phyloP scores from a whole-genome alignment of 1,140 invertebrate genomes.

The Zaprionus nigranus region DNA sequence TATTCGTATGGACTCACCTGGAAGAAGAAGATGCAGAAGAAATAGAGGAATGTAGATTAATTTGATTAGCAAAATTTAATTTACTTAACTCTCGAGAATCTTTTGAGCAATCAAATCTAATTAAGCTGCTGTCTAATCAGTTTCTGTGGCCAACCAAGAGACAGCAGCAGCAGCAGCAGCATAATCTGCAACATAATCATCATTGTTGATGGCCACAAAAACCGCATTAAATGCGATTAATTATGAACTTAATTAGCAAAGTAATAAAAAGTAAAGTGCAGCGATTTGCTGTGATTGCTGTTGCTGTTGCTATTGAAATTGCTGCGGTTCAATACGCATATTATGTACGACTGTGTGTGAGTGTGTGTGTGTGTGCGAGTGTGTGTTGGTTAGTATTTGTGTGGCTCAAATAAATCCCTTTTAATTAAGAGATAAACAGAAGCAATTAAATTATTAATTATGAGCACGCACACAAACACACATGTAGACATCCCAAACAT shows the following conservation, averaged over 20 bases:
- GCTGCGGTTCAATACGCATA: constrained; percentile 25
- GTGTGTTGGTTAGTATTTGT: constrained; percentile 43
- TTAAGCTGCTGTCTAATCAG: constrained; percentile 72
- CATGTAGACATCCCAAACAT: constrained; percentile 26
- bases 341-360: constrained; percentile 29
- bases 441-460: constrained; percentile 84
- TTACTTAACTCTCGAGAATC: constrained; percentile 59
- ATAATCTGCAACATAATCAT: constrained; percentile 23
- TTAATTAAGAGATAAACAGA: constrained; percentile 84
- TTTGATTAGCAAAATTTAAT: constrained; percentile 73
- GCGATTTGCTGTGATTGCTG: constrained; percentile 48
- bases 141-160: constrained; percentile 59
- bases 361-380: constrained; percentile 43
- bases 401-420: constrained; percentile 80
- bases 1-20: constrained; percentile 82
- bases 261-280: constrained; percentile 77
- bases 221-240: constrained; percentile 69
- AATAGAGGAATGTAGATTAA: constrained; percentile 28
- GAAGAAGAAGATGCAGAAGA: constrained; percentile 55
- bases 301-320: constrained; percentile 18
- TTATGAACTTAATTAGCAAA: constrained; percentile 80
- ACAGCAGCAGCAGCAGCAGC: background rate
- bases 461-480: constrained; percentile 39
- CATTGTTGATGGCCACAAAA: constrained; percentile 37
- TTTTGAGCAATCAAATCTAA: constrained; percentile 82